Base-by-base conservation (phyloP, 2,797 vertebrate genomes). In the Pitangus sulphuratus region DNA sequence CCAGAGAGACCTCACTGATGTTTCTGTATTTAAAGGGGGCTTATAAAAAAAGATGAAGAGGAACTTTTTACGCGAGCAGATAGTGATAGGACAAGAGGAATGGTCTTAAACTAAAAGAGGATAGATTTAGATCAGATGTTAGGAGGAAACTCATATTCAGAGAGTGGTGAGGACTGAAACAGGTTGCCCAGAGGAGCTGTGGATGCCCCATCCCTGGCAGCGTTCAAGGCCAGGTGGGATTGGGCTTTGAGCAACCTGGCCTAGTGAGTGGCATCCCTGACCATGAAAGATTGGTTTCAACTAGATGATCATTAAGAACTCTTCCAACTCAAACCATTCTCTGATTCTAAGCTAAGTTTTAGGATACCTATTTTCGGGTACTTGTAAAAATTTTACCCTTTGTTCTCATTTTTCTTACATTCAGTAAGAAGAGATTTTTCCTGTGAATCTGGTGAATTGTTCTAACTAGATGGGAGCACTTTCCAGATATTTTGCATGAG, bases 401-500 rank as follows among this genome's bases (percentile, higher is more conserved):
- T 68, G 16, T 90, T 70, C 30, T 84, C 11, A 30, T 58, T 84
- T 84, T 58, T 66, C 60, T 82, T 62, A 16, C 6, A 30, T 37
- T 79, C n/a, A 13, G 58, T 40, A 45, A 51, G 14, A 28, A 70
- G 26, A 56, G 8, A 8, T 54, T 89, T 87, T 93, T 61, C 61
- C 33, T 42, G 35, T 64, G 35, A 74, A 61, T 64, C 24, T 85
- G 28, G 39, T 30, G 0, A 84, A 71, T 61, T 84, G 26, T 11
- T 93, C 33, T 11, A 69, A 33, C 21, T 74, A 81, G 74, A 76
- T 48, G 45, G 47, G 20, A 89, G 28, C 21, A 51, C 4, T 74
- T 87, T 86, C 26, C 40, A 65, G 50, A 42, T 79, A 86, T 62
- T 93, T 95, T 62, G 78, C 48, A n/a, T 60, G 42, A 79, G 45